Conservation (phyloP, 2,888 invertebrate species). For the Metacarcinus magister region DNA sequence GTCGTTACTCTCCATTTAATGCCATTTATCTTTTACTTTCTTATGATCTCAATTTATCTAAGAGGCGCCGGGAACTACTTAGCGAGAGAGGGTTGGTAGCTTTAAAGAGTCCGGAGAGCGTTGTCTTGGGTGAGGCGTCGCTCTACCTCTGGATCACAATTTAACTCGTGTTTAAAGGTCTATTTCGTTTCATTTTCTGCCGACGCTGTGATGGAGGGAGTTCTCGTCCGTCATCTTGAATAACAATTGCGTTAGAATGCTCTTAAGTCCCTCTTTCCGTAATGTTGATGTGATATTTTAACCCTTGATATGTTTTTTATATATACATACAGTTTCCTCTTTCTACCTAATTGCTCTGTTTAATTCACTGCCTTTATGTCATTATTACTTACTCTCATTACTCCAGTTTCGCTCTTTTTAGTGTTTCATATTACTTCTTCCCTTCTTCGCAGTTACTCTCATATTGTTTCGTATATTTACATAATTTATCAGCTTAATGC, state of each 20-base stretch:
- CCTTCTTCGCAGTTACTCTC: not conserved
- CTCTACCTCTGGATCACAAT: constrained; percentile 56
- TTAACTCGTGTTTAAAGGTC: constrained; percentile 64
- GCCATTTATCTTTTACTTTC: constrained; percentile 69
- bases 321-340: not conserved
- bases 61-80: constrained; percentile 70
- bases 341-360: not conserved
- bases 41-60: constrained; percentile 70
- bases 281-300: not conserved
- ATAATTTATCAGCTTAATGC: not conserved
- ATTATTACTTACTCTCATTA: not conserved
- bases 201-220: not conserved
- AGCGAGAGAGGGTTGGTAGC: constrained; percentile 62
- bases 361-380: not conserved
- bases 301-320: not conserved
- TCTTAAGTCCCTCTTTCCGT: not conserved
- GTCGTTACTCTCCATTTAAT: constrained; percentile 68
- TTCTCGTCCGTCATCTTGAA: not conserved
- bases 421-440: not conserved
- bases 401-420: not conserved
- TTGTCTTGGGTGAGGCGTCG: constrained; percentile 57
- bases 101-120: constrained; percentile 61
- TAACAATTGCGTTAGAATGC: not conserved
- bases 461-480: not conserved
- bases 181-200: constrained; percentile 40